Conservation (phyloP, 2,888 invertebrate species). For the Epinotia ramella region DNA sequence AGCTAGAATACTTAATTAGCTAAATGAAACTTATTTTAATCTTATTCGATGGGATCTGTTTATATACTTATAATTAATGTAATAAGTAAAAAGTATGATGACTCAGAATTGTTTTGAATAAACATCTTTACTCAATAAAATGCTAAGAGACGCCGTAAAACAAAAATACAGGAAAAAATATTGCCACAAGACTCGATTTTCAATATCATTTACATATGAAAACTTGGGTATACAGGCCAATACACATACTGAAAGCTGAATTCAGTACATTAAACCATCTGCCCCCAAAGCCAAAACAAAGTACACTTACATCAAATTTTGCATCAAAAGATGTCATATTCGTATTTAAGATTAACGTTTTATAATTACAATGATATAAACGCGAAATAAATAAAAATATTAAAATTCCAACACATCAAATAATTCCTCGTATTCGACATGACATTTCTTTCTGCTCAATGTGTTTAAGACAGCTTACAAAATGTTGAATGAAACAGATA, state of each 20-base stretch:
- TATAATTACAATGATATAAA: constrained; percentile 7
- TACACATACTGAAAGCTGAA: constrained; percentile 29
- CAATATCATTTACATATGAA: neutral
- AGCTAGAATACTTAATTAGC: neutral
- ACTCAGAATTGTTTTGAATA: neutral
- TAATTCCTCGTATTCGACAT: constrained; percentile 13
- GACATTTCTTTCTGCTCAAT: constrained; percentile 24
- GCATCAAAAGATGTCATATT: constrained; percentile 78
- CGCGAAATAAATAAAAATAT: constrained; percentile 38
- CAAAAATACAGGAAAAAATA: neutral
- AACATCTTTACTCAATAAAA: neutral
- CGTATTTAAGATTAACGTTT: constrained; percentile 17
- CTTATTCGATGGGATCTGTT: neutral
- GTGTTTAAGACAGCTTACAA: constrained; percentile 1
- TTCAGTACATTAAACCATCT: neutral
- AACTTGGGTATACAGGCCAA: constrained; percentile 9
- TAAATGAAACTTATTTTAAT: constrained; percentile 7
- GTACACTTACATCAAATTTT: constrained; percentile 85
- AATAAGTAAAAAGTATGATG: constrained; percentile 23
- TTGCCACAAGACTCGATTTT: neutral
- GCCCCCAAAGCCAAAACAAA: neutral
- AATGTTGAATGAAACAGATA: neutral
- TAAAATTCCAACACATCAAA: constrained; percentile 44
- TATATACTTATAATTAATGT: neutral
- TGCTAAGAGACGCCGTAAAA: neutral